These are phyloP conservation scores for Cygnus buccinator DNA, from an alignment of 2,113 vertebrate genomes.

Conservation along the genomic window DNA sequence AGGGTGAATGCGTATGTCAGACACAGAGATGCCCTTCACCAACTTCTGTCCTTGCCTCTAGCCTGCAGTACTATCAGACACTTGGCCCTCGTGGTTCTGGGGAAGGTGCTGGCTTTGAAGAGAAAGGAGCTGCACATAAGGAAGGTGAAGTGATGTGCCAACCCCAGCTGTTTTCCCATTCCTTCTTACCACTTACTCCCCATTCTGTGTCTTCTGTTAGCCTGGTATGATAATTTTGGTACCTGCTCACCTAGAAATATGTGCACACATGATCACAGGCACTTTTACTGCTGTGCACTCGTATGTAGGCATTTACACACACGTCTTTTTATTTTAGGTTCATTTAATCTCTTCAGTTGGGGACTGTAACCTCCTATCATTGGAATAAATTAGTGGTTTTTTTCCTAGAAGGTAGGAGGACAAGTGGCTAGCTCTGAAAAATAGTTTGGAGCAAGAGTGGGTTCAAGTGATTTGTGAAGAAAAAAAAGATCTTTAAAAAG, in stretches of 20 bases:
- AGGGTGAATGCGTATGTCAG: too few relatives aligned
- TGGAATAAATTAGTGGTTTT: neutral
- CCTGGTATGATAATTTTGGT: neutral
- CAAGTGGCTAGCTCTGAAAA: neutral
- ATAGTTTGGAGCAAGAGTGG: neutral
- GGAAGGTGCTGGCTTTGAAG: slow-evolving; percentile 71
- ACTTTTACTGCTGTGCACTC: neutral
- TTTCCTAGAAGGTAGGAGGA: neutral
- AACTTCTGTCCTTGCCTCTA: slow-evolving; percentile 1
- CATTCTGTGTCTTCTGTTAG: neutral
- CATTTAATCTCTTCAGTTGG: neutral
- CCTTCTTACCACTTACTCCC: neutral
- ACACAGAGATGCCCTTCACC: neutral
- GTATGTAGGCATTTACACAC: fast-evolving
- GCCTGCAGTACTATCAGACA: slow-evolving; percentile 57
- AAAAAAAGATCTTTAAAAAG: neutral
- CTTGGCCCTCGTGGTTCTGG: slow-evolving; percentile 68
- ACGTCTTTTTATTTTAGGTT: neutral
- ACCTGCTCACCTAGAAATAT: neutral
- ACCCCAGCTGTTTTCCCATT: fast-evolving
- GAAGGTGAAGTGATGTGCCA: slow-evolving; percentile 53
- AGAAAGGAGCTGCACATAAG: neutral
- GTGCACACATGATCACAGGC: neutral
- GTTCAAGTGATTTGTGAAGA: neutral
- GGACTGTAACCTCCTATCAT: neutral